Conservation (phyloP, 2,888 invertebrate species). For the Lucinisca nassula region DNA sequence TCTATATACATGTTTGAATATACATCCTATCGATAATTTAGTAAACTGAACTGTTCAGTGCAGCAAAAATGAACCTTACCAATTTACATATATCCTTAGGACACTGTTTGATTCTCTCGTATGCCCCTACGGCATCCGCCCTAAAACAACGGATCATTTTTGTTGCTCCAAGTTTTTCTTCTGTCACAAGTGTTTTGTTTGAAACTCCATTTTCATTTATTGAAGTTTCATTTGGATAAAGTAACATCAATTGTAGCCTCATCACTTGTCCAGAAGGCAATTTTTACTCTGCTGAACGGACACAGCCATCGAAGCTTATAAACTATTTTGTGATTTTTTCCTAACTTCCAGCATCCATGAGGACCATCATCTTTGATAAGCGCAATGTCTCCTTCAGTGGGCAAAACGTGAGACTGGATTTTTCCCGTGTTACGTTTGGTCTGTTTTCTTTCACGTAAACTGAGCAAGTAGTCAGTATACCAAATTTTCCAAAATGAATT, state of each 20-base stretch:
- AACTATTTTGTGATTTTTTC: background rate
- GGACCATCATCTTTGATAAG: constrained; percentile 34
- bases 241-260: background rate
- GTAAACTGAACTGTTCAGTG: background rate
- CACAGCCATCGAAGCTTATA: constrained; percentile 11
- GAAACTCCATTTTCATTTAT: background rate
- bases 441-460: constrained; percentile 18
- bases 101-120: background rate
- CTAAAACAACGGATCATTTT: background rate
- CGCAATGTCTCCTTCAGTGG: constrained; percentile 22
- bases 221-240: background rate
- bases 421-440: constrained; percentile 4
- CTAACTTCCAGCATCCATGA: constrained; percentile 31
- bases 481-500: constrained; percentile 34
- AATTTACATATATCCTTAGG: background rate
- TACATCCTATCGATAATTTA: too few relatives aligned
- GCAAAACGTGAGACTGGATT: background rate
- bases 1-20: background rate
- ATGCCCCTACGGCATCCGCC: background rate
- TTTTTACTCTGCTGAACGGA: constrained; percentile 21
- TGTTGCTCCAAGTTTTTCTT: background rate
- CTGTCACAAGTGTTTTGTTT: background rate
- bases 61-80: background rate
- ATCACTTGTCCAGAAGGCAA: constrained; percentile 10
- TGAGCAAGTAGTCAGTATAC: constrained; percentile 19